These are phyloP conservation scores for Styela clava DNA, from an alignment of 23 tunicate genomes.

Conservation along the genomic window DNA sequence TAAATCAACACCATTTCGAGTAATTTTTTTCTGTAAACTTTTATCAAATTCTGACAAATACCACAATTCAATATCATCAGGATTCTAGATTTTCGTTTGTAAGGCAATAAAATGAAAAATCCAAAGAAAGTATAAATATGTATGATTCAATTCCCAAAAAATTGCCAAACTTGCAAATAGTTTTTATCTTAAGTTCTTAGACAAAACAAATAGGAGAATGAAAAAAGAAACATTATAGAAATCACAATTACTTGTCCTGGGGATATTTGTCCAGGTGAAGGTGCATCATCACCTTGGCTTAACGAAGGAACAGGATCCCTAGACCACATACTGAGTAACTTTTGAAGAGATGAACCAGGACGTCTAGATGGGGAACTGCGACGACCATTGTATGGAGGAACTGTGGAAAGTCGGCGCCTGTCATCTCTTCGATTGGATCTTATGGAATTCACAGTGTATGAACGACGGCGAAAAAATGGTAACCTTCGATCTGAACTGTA, in stretches of 20 bases:
- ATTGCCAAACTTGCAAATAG: too few species aligned
- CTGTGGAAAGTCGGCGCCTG: conserved; percentile 16
- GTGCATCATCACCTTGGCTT: background rate
- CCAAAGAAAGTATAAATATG: too few species aligned
- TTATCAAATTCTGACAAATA: too few species aligned
- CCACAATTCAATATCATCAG: too few species aligned
- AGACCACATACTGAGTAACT: conserved; percentile 14
- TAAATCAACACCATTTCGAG: too few species aligned
- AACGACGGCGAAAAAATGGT: conserved; percentile 11
- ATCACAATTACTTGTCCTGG: conserved; percentile 34
- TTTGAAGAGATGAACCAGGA: conserved; percentile 10
- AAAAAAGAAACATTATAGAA: too few species aligned
- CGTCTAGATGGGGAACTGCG: background rate
- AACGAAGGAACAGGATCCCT: background rate
- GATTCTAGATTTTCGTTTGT: too few species aligned
- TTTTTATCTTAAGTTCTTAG: too few species aligned
- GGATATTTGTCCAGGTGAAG: conserved; percentile 20
- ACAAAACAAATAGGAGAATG: too few species aligned
- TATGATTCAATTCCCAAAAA: too few species aligned
- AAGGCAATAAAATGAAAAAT: too few species aligned
- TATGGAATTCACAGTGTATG: conserved; percentile 22
- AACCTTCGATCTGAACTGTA: conserved; percentile 16
- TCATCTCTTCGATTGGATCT: background rate
- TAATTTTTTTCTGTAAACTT: too few species aligned
- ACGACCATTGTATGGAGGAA: conserved; percentile 5